phyloP scores from a whole-genome alignment of 1,140 invertebrate genomes.

The Ridgeia piscesae region DNA sequence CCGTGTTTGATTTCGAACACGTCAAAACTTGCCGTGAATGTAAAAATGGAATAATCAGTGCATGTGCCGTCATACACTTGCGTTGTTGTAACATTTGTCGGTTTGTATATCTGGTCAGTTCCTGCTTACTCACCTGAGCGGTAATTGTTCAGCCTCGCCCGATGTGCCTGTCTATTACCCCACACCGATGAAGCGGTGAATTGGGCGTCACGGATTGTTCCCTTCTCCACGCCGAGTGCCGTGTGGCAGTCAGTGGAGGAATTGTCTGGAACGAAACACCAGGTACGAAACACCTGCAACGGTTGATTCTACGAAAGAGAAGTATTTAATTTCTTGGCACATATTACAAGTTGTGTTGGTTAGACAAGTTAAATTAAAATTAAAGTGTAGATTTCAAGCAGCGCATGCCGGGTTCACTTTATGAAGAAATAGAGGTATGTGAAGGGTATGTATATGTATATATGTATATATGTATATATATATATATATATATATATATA shows the following conservation, averaged over 20 bases:
- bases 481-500: no score
- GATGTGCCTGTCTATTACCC: not conserved
- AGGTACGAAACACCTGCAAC: not conserved
- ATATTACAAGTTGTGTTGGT: not conserved
- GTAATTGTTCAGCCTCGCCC: not conserved
- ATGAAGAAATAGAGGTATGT: not conserved
- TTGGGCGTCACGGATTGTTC: not conserved
- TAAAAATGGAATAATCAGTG: no score
- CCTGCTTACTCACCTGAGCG: not conserved
- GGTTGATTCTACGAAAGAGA: not conserved
- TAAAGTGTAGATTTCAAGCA: not conserved
- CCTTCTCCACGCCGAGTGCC: not conserved
- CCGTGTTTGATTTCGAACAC: no score
- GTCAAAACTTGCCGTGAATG: no score
- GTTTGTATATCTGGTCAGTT: not conserved
- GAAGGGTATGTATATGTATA: no score
- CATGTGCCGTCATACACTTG: not conserved
- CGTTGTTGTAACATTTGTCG: not conserved
- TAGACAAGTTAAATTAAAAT: not conserved
- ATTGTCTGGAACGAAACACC: not conserved
- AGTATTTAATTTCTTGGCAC: not conserved
- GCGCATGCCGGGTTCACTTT: not conserved
- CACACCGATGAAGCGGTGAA: not conserved
- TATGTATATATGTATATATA: no score
- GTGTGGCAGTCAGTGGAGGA: not conserved